Percentiles rank a stretch among this genome's conserved stretches.
Evolutionary conservation across 2,113 vertebrate species (phyloP).

Genomic region (human): GRCh38 chr15:33912501-33913000

Average conservation of each 20-base stretch:
- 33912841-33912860: not conserved
- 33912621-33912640: not conserved
- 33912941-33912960: too few species aligned
- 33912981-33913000: too few species aligned
- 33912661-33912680: not conserved
- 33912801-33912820: not conserved
- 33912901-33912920: too few species aligned
- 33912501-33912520: not conserved
- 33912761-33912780: not conserved
- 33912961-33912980: too few species aligned
- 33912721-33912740: not conserved
- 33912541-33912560: not conserved
- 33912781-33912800: not conserved
- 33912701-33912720: not conserved
- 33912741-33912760: not conserved
- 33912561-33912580: not conserved
- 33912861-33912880: not conserved
- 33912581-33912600: not conserved
- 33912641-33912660: not conserved
- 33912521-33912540: not conserved
- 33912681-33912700: conserved; percentile 17
- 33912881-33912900: not conserved
- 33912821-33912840: not conserved
- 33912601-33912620: not conserved
- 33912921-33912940: too few species aligned